Base-by-base conservation (phyloP, 2,888 invertebrate genomes). In the Julus scandinavius region DNA sequence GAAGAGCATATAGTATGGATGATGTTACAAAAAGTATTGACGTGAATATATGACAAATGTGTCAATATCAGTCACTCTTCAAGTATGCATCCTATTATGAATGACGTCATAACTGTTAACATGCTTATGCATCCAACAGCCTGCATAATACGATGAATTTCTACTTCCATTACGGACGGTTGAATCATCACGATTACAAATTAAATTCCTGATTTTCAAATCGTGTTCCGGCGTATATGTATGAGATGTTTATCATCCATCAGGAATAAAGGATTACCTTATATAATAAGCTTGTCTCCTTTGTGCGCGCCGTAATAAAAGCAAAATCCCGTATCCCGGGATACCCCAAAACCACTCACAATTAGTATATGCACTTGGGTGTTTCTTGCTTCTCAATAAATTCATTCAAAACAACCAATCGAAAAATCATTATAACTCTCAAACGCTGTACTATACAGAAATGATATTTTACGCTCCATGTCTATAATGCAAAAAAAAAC, bases 221-320 rank as follows among this genome's bases (percentile, higher is more conserved):
- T 72, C 29, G 72, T n/a, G 11, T 72, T 72, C 72, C 13, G 29
- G 72, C 72, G 20, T 72, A 72, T 29, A 29, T 63, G 63, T 63
- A 20, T n/a, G 63, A 63, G 72, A 72, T 72, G 72, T 29, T 38
- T 72, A 72, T 72, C 72, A 72, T 72, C 72, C 72, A 72, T 72
- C 72, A 72, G 29, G 72, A 72, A 72, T 63, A 72, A 72, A 72
- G 72, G 72, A 72, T 72, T 72, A 29, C 72, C 72, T 72, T 72
- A 72, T 72, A 72, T 72, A 72, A 72, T 29, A 29, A 29, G 72
- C 72, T 72, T 29, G 72, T 72, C 72, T 29, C 72, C 29, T 72
- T 72, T 72, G 72, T 29, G 11, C 11, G 38, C 29, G 9, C 72
- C 29, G 72, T 72, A 29, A 29, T 72, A 72, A 72, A 72, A 72